phyloP scores from a whole-genome alignment of 2,797 vertebrate genomes.

The Notamacropus eugenii region DNA sequence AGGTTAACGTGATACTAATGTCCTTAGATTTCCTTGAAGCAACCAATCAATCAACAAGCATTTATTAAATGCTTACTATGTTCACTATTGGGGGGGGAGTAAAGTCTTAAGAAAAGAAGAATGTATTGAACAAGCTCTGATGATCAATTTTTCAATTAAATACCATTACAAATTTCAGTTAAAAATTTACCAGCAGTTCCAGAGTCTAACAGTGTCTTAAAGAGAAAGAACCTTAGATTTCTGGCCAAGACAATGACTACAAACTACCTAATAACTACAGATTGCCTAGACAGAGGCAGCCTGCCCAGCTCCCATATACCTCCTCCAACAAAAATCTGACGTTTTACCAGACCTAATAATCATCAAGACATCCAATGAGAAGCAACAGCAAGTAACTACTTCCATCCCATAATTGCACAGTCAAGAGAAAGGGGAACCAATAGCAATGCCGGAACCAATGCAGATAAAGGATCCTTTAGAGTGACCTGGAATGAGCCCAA shows the following conservation, averaged over 20 bases:
- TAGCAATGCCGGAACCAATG: background rate
- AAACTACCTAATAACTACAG: background rate
- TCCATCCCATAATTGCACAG: background rate
- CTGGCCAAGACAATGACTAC: background rate
- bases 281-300: background rate
- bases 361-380: background rate
- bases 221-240: background rate
- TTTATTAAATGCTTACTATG: background rate
- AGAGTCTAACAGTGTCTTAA: background rate
- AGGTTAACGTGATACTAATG: background rate
- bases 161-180: background rate
- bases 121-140: background rate
- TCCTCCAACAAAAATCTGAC: background rate
- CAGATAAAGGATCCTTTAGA: background rate
- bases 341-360: background rate
- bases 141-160: background rate
- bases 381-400: background rate
- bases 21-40: background rate
- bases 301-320: background rate
- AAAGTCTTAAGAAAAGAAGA: background rate
- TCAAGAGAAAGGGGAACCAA: background rate
- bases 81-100: too few species aligned
- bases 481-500: background rate
- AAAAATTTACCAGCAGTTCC: background rate
- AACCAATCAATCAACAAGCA: background rate